Evolutionary conservation across 1,140 invertebrate genomes (phyloP).

Genomic region (Ceratina australensis): DNA sequence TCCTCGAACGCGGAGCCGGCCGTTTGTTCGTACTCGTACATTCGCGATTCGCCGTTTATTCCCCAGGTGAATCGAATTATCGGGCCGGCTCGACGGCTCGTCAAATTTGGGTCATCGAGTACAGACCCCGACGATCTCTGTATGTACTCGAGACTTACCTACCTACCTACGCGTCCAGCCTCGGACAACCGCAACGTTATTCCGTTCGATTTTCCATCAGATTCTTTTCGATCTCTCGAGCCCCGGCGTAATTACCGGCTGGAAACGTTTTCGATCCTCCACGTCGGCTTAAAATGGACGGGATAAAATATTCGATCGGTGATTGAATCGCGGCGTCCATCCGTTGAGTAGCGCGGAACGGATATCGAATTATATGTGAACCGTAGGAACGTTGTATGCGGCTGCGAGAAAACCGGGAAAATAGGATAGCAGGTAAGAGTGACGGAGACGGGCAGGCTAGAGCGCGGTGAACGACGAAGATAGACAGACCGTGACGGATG

Average conservation of each 20-base stretch:
- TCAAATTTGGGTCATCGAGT: conserved; percentile 56
- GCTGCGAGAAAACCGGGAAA: background rate
- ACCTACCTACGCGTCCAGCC: conserved; percentile 8
- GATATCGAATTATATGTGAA: conserved; percentile 40
- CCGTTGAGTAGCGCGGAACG: conserved; percentile 8
- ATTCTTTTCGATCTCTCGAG: background rate
- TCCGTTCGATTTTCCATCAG: conserved; percentile 13
- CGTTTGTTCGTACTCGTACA: conserved; percentile 30
- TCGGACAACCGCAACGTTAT: background rate
- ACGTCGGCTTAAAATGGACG: conserved; percentile 1
- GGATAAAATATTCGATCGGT: conserved; percentile 29
- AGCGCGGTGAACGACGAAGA: conserved; percentile 57
- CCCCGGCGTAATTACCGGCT: conserved; percentile 11
- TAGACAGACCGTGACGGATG: conserved; percentile 59
- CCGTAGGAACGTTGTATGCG: conserved; percentile 1
- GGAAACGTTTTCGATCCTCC: conserved; percentile 19
- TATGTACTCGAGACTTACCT: background rate
- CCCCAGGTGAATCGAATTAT: conserved; percentile 62
- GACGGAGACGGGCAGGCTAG: background rate
- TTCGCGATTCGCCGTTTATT: conserved; percentile 66
- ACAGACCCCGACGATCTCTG: background rate
- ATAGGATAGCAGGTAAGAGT: background rate
- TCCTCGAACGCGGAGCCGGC: conserved; percentile 39
- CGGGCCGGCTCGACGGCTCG: conserved; percentile 16
- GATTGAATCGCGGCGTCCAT: conserved; percentile 11